Percentiles rank a stretch among this genome's conserved stretches.
These are phyloP conservation scores for Andrena trimmerana DNA, from an alignment of 2,888 invertebrate species.

Conservation along the genomic window DNA sequence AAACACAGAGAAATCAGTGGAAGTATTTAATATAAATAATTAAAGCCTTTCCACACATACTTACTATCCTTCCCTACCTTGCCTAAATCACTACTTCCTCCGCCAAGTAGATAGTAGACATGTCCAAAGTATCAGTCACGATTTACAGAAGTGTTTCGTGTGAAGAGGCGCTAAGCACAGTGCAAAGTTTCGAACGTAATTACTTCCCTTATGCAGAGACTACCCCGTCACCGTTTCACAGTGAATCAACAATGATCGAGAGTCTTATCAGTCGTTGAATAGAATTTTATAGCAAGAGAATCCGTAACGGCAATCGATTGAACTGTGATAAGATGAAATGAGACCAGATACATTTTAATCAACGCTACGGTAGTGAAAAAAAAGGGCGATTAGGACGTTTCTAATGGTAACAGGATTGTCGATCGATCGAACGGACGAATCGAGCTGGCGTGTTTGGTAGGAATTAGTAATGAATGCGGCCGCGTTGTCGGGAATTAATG, in stretches of 20 bases:
- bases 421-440: constrained; percentile 48
- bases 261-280: constrained; percentile 14
- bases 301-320: background rate
- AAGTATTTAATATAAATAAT: too few relatives aligned
- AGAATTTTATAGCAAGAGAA: background rate
- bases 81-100: background rate
- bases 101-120: too few relatives aligned
- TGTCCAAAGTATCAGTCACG: too few relatives aligned
- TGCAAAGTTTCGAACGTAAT: background rate
- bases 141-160: too few relatives aligned
- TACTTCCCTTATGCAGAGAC: background rate
- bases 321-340: background rate
- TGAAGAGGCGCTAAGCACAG: background rate
- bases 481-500: constrained; percentile 66
- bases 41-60: too few relatives aligned
- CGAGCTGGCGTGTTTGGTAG: constrained; percentile 50
- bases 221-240: constrained; percentile 6
- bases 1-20: too few relatives aligned
- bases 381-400: constrained; percentile 24
- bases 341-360: constrained; percentile 1
- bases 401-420: constrained; percentile 23
- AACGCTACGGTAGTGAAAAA: background rate
- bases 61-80: background rate
- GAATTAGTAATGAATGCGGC: constrained; percentile 65
- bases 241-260: constrained; percentile 4